Percentiles rank a stretch among this genome's conserved stretches.
Evolutionary conservation across 1,140 invertebrate genomes (phyloP).

Genomic region (Microplitis demolitor): DNA sequence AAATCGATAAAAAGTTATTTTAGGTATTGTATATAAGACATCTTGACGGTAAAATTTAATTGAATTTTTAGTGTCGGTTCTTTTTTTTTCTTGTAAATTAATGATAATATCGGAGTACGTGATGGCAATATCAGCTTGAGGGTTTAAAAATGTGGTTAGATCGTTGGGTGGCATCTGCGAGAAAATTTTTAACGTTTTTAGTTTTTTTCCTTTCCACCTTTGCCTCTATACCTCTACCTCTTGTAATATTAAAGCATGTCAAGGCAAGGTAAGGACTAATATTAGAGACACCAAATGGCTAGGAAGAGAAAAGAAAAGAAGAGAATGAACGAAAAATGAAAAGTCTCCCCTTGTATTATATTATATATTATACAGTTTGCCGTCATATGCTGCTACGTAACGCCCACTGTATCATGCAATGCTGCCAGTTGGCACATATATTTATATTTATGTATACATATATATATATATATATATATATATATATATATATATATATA

Average conservation of each 20-base stretch:
- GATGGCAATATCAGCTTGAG: too few relatives aligned
- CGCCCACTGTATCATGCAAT: conserved; percentile 22
- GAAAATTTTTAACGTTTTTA: neutral
- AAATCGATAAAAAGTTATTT: too few relatives aligned
- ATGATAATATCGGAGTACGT: too few relatives aligned
- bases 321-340: neutral
- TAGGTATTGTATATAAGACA: too few relatives aligned
- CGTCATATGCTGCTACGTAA: conserved; percentile 23
- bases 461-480: too few relatives aligned
- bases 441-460: neutral
- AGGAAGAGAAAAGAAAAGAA: neutral
- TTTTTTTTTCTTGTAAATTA: too few relatives aligned
- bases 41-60: too few relatives aligned
- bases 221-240: neutral
- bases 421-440: conserved; percentile 18
- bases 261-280: conserved; percentile 2
- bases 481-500: neutral
- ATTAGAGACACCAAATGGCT: conserved; percentile 13
- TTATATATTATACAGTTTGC: neutral
- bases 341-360: conserved; percentile 7
- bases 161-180: too few relatives aligned
- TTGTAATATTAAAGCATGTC: neutral
- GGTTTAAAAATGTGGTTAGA: too few relatives aligned
- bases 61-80: too few relatives aligned
- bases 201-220: neutral